Evolutionary conservation across 1,140 invertebrate genomes (phyloP).

Genomic region (Procambarus virginalis): DNA sequence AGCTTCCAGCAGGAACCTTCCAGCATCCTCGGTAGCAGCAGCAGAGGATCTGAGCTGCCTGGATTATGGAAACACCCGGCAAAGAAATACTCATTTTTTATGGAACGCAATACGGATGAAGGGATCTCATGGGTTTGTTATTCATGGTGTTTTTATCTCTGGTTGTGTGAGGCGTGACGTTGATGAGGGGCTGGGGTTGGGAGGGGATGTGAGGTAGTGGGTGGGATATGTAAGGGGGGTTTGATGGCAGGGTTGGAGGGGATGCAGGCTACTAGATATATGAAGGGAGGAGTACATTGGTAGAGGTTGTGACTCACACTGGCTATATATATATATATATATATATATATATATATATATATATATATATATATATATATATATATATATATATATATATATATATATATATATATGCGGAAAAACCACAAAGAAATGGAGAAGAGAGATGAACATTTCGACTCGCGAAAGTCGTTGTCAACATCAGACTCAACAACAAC

Average conservation of each 20-base stretch:
- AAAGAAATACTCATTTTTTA: slow-evolving; percentile 53
- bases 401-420: too few species aligned
- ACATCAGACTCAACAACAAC: too few species aligned
- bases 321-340: background rate
- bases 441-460: too few species aligned
- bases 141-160: slow-evolving; percentile 63
- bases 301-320: background rate
- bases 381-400: background rate
- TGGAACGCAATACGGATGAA: slow-evolving; percentile 39
- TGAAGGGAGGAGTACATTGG: background rate
- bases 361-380: slow-evolving; percentile 1
- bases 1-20: slow-evolving; percentile 14
- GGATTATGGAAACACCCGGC: slow-evolving; percentile 38
- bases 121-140: slow-evolving; percentile 38
- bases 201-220: background rate
- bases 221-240: background rate
- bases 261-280: background rate
- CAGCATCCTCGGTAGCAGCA: background rate
- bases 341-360: background rate
- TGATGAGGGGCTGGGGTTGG: background rate
- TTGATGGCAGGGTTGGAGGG: too few species aligned
- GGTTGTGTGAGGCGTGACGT: slow-evolving; percentile 11
- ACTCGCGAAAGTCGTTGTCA: too few species aligned
- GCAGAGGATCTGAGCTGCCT: slow-evolving; percentile 28
- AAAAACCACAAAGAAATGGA: too few species aligned